Base-by-base conservation (phyloP, 2,888 invertebrate species). In the Lasius fuliginosus region DNA sequence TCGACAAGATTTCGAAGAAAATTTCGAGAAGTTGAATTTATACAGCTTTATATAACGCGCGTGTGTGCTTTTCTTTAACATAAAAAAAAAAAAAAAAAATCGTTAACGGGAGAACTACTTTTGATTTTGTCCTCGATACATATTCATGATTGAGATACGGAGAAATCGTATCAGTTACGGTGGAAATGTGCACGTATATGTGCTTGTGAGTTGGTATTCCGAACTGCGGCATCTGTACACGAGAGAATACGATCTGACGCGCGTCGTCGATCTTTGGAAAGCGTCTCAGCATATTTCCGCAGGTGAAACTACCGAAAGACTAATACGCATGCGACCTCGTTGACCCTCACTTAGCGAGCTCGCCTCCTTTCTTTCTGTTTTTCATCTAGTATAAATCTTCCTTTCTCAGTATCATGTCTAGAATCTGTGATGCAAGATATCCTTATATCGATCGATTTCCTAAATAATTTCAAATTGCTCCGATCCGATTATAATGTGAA, bases 181-280 rank as follows among this genome's bases (percentile, higher is more conserved):
- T 30, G 75, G n/a, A 40, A 11, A 11, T 69, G 40, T 42, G 30
- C 30, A 23, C 46, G 15, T n/a, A 58, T 5, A 4, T 36, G 27
- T 27, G 46, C n/a, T 49, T 69, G 18, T 49, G 23, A 69, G 77
- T 33, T 30, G 42, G 42, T 56, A 82, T 56, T 75, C 46, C 65
- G 27, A 77, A 18, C 23, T 46, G 67, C 65, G 53, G 71, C 76
- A 86, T 62, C 82, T 77, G 82, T 71, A 15, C 8, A 53, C 27
- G 71, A 73, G 56, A 82, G 71, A 82, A 82, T 65, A 71, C 74
- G 65, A 86, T 86, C 69, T 65, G 71, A 46, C 68, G 82, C 56
- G 65, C 85, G 60, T 83, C 81, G 56, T 81, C 85, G 81, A 87
- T 73, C 76, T 87, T 77, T 84, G 77, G 86, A 87, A 87, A 87